These are phyloP conservation scores for Myotis yumanensis DNA, from an alignment of 2,113 vertebrate genomes.

Conservation along the genomic window DNA sequence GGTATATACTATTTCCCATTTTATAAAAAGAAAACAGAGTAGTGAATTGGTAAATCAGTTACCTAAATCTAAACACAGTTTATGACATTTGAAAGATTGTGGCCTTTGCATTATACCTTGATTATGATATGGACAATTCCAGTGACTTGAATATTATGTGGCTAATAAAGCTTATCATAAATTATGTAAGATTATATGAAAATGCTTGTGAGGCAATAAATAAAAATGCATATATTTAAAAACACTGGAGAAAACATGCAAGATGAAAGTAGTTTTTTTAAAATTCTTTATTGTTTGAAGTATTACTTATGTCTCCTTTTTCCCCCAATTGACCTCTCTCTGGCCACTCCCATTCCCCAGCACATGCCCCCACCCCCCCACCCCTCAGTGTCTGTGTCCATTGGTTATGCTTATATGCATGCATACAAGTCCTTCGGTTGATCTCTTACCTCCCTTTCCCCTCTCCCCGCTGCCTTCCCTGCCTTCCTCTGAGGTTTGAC, in stretches of 20 bases:
- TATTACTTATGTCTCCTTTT: too few species aligned
- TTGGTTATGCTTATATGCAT: too few species aligned
- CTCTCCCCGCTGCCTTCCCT: too few species aligned
- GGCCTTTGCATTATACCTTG: neutral
- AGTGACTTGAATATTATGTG: neutral
- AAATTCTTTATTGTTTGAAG: too few species aligned
- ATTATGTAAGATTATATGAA: neutral
- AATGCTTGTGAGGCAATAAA: conserved; percentile 2
- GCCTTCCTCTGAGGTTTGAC: too few species aligned
- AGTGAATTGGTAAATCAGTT: neutral
- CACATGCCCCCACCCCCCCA: too few species aligned
- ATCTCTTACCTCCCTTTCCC: too few species aligned
- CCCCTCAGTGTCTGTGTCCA: too few species aligned
- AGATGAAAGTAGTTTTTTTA: neutral
- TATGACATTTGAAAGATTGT: neutral
- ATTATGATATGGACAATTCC: neutral
- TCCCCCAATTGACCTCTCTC: too few species aligned
- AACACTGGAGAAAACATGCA: neutral
- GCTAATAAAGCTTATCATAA: neutral
- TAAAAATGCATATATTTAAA: neutral
- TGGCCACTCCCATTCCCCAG: too few species aligned
- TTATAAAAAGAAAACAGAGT: neutral
- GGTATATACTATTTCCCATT: neutral
- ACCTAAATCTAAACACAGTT: neutral
- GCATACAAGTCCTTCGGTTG: too few species aligned